Evolutionary conservation across 53 echinoderm and acorn worm species (phyloP), one percentile per base, ranked within the genome.

Genomic region (Mesocentrotus franciscanus): DNA sequence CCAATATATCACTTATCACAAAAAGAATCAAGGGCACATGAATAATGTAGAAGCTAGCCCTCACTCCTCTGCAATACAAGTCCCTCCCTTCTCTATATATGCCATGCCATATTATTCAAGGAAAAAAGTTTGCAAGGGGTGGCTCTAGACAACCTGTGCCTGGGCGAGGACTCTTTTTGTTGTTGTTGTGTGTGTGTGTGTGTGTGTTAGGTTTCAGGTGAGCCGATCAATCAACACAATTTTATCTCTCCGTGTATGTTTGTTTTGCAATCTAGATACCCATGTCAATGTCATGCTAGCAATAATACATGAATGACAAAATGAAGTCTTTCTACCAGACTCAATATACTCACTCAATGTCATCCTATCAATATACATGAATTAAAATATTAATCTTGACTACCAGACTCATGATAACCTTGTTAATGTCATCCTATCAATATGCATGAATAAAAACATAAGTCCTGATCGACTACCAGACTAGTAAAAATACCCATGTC

Each of bases 171-270:
- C 74, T 10, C 0, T 27, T n/a, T n/a, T n/a, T n/a, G n/a, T n/a
- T n/a, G n/a, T n/a, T n/a, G n/a, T n/a, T n/a, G n/a, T n/a, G n/a
- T n/a, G n/a, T n/a, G n/a, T n/a, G n/a, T n/a, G n/a, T n/a, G n/a
- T 74, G 29, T 74, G 74, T 30, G 57, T 27, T 87, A 10, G 87
- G 87, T 87, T 87, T 58, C 87, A 58, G 87, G 58, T 87, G 35
- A 66, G 20, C 34, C 35, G 39, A 91, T 91, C 91, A 91, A 91
- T 91, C 91, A 91, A 91, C 91, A 91, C 64, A 56, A 91, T 91
- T 91, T 35, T 29, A 91, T 91, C 68, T 91, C 66, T 64, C 91
- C 58, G 29, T 91, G 91, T 91, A 33, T 64, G 91, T 91, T 91
- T 91, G 91, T 66, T 91, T 66, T 91, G 91, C 35, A 91, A 91